Evolutionary conservation across 37 sponge, comb jelly and placozoan genomes (phyloP), one percentile per base, ranked within the genome.

Genomic region (Halichondria panicea): DNA sequence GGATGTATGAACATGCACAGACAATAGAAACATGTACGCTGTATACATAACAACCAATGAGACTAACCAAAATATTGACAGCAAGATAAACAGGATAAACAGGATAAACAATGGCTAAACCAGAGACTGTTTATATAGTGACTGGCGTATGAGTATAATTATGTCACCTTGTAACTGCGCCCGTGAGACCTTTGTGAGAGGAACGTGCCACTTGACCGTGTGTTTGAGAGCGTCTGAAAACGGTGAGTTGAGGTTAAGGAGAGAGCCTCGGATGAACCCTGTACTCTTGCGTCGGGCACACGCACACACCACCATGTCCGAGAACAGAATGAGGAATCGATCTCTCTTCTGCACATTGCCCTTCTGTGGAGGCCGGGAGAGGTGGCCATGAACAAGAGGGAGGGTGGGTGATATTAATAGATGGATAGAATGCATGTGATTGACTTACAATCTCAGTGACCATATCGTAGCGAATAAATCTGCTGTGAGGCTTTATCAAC

Each of bases 381-480:
- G 19, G 30, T n/a, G 28, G 19, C 22, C 63, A 9, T 13, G 11
- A 60, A 60, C 31, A 28, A 60, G 31, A 24, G 25, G 31, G 30
- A 60, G 62, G 11, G 43, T 8, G 43, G 43, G 15, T 4, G 27
- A n/a, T 24, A 32, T 4, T 28, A 31, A 71, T 28, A 31, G 15
- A 48, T 18, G 15, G 15, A 11, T 48, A 48, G 52, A 15, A 48
- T 18, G 13, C 52, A 48, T 48, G 52, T 65, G 40, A 2, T 28
- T 13, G 32, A 80, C 86, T 80, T 63, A 90, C 91, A 58, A 86
- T 42, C 65, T 92, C 92, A 3, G 87, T 87, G 43, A 87, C 59
- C 55, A 66, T 55, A 48, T 92, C 92, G 63, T 79, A 82, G 67
- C 88, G 48, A 3, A 92, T 31, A 13, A 92, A 48, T 36, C 30